Conservation (phyloP, 2,888 invertebrate genomes). For the Spilarctia lutea region DNA sequence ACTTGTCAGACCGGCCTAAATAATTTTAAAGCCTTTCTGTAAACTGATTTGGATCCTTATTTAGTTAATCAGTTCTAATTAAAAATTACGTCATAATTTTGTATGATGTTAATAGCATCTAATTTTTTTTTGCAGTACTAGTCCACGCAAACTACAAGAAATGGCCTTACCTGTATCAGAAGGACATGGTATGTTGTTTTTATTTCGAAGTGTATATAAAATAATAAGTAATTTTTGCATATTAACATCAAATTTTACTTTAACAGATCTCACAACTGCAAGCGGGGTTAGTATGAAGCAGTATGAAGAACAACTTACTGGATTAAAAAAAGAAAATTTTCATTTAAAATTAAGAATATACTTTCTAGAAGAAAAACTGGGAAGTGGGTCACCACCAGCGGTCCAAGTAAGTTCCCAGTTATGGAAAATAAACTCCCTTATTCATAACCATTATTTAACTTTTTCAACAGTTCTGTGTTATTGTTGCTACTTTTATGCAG, state of each 20-base stretch:
- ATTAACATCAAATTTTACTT: background rate
- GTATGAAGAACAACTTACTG: constrained; percentile 94
- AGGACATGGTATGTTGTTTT: constrained; percentile 71
- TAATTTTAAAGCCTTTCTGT: too few species aligned
- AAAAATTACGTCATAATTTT: too few species aligned
- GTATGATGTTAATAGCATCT: too few species aligned
- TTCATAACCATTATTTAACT: too few species aligned
- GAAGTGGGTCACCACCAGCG: constrained; percentile 87
- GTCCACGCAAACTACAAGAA: constrained; percentile 90
- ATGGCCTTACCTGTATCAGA: constrained; percentile 85
- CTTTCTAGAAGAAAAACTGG: constrained; percentile 94
- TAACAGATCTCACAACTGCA: constrained; percentile 72
- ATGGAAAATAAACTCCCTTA: too few species aligned
- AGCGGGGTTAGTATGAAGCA: constrained; percentile 94
- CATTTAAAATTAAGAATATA: constrained; percentile 96
- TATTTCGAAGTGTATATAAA: background rate
- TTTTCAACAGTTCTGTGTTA: too few species aligned
- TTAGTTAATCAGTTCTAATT: too few species aligned
- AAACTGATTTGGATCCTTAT: too few species aligned
- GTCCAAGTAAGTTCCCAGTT: constrained; percentile 87
- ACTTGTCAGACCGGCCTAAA: too few species aligned
- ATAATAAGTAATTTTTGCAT: background rate
- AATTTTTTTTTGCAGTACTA: constrained; percentile 86
- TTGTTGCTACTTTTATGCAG: too few species aligned
- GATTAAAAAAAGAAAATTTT: constrained; percentile 96